Base-by-base conservation (phyloP, 2,888 invertebrate species). In the Apeira syringaria region DNA sequence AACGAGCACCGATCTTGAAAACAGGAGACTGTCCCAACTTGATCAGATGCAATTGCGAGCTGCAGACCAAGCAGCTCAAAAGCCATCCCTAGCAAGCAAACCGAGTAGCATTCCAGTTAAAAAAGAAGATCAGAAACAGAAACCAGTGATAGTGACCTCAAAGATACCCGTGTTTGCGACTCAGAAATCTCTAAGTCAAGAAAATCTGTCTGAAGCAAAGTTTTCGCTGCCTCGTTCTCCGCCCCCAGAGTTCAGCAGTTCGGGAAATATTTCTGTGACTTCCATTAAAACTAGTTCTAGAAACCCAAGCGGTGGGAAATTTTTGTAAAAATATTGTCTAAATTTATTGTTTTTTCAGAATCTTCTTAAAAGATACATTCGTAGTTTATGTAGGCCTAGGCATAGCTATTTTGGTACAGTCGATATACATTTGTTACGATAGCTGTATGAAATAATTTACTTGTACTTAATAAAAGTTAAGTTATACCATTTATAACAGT, bases 261-360 rank as follows among this genome's bases (percentile, higher is more conserved):
- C 88, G 2, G 87, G 86, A 0, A 90, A 90, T 36, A 83, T 90
- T 41, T 91, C 92, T 2, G 91, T 93, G 0, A 93, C 93, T n/a
- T 92, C 93, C 0, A 93, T 93, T 30, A 90, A 92, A 51, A 91
- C 82, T 59, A 92, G 91, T 59, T 93, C 93, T 7, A 88, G 74
- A 60, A 90, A 87, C 64, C 91, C 91, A 0, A 91, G 91, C 46
- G 91, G 91, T 8, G 91, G 91, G 9, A 82, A 80, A 62, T 55
- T 82, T 7, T 54, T 71, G 59, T 62, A 58, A 52, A 17, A 33
- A 38, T 25, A 30, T 15, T 20, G 6, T 10, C 17, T 33, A 11
- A 31, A 5, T 2, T 1, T 12, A 27, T 7, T 13, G 10, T 26
- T 2, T 18, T 34, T 30, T n/a, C 10, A 10, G 38, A 44, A 39